Base-by-base conservation (phyloP, 2,888 invertebrate species). In the Noctua comes region DNA sequence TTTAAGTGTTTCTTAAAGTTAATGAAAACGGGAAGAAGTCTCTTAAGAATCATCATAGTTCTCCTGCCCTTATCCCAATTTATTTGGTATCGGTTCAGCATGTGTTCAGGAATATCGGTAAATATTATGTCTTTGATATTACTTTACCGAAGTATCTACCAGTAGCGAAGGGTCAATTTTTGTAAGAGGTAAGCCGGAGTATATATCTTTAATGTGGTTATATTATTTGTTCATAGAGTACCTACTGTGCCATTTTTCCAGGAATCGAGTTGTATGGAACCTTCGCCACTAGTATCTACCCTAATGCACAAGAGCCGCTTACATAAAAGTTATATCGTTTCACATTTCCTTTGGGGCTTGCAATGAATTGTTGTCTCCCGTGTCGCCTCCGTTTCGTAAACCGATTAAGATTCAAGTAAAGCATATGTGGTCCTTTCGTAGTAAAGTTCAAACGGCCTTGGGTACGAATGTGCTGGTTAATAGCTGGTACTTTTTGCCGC, bases 321-420 rank as follows among this genome's bases (percentile, higher is more conserved):
- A 51, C 24, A 40, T 51, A 16, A 57, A 57, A 65, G 16, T 16
- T 43, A 43, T 36, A 36, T 43, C 51, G n/a, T 59, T 64, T 59
- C 13, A 48, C 48, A 21, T 24, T 57, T 40, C 57, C 57, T 51
- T 71, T 31, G 40, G 13, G 73, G 57, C 11, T 79, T 80, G 48
- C 43, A 40, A 43, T 73, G 0, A 43, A 57, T 40, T 40, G 8
- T 21, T 51, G 51, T 24, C 51, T 24, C 7, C 51, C 21, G 24
- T 65, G 46, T 36, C 24, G 21, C 27, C 18, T 65, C 18, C 54
- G 8, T 11, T 43, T 24, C 43, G 4, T 48, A 21, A 24, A 57
- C 5, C 10, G 11, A 48, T 18, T 24, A 43, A 8, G 21, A 27
- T n/a, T 21, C 40, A 16, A 31, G 18, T 6, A 36, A 16, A 43